phyloP scores from a whole-genome alignment of 2,113 vertebrate genomes.

The Grantiella picta region DNA sequence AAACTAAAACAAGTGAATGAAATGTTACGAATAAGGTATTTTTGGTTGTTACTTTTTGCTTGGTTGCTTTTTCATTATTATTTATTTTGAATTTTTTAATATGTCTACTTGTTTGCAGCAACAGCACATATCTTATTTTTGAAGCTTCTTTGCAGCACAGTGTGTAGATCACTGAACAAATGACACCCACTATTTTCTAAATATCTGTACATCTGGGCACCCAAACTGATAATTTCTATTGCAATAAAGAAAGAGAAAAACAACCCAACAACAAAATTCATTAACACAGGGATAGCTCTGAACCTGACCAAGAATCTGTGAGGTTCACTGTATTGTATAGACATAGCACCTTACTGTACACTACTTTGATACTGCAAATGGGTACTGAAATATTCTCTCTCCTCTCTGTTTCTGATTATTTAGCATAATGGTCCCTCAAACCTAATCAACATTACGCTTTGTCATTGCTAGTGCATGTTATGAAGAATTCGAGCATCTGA shows the following conservation, averaged over 20 bases:
- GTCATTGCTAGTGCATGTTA: fast-evolving
- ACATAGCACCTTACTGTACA: background rate
- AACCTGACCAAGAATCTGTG: background rate
- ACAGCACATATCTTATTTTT: background rate
- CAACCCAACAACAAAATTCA: background rate
- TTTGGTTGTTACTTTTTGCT: fast-evolving
- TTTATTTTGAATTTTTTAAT: background rate
- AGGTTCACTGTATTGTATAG: background rate
- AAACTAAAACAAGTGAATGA: background rate
- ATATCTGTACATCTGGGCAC: background rate
- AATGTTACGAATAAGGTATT: background rate
- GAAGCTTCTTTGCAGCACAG: background rate
- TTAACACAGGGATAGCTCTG: background rate
- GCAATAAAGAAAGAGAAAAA: background rate
- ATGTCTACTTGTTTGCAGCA: background rate
- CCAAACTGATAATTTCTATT: too few relatives aligned
- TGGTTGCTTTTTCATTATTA: background rate
- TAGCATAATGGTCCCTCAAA: background rate
- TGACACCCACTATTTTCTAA: background rate
- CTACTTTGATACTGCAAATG: background rate
- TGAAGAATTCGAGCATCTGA: background rate
- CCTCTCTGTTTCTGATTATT: background rate
- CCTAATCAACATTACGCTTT: background rate
- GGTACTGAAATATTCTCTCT: background rate
- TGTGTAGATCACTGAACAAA: background rate